phyloP scores from a whole-genome alignment of 1,140 invertebrate species.

The Heliconius eleuchia region DNA sequence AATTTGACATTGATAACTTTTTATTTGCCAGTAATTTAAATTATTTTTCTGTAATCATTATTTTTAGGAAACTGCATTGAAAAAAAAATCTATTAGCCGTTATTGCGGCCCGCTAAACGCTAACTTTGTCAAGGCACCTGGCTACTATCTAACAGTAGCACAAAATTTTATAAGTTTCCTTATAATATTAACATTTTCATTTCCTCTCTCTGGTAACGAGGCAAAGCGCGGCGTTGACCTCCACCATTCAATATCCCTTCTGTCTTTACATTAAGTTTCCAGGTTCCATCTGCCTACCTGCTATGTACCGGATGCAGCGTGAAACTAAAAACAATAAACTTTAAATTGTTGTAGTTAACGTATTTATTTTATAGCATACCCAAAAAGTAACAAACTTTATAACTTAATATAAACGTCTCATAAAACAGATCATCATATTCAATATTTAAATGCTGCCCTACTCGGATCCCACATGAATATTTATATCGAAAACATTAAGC shows the following conservation, averaged over 20 bases:
- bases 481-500: slow-evolving; percentile 34
- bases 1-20: too few relatives aligned
- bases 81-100: slow-evolving; percentile 22
- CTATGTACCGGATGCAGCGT: too few relatives aligned
- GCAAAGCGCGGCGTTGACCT: too few relatives aligned
- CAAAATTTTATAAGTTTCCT: background rate
- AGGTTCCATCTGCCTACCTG: too few relatives aligned
- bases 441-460: slow-evolving; percentile 31
- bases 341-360: background rate
- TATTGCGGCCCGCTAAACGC: slow-evolving; percentile 25
- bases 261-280: too few relatives aligned
- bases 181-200: too few relatives aligned
- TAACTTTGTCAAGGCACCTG: slow-evolving; percentile 43
- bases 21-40: too few relatives aligned
- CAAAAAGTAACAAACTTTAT: background rate
- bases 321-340: too few relatives aligned
- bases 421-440: slow-evolving; percentile 17
- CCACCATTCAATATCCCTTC: too few relatives aligned
- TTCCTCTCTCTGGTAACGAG: too few relatives aligned
- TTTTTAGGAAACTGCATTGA: too few relatives aligned
- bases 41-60: too few relatives aligned
- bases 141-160: slow-evolving; percentile 36
- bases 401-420: background rate
- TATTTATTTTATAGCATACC: background rate
- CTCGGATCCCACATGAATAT: slow-evolving; percentile 30